Base-by-base conservation (phyloP, 92 coral and sea anemone species). In the Muricea muricata region DNA sequence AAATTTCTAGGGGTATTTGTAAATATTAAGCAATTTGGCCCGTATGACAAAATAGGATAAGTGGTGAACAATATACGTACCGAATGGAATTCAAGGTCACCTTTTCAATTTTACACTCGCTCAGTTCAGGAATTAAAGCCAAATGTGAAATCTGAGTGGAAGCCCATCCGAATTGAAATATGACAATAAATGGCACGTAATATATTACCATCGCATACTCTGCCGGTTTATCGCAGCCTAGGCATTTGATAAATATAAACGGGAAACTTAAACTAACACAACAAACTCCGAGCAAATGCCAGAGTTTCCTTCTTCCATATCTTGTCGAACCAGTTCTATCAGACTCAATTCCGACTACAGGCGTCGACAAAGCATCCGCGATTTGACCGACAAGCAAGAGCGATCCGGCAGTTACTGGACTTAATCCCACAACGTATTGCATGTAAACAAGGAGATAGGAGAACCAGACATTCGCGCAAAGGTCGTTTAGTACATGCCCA, bases 101-200 rank as follows among this genome's bases (percentile, higher is more conserved):
- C 78, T 92, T 96, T 35, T 96, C 99, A 72, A 87, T 86, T 35
- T 93, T 93, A 40, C 89, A 86, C 24, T 82, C 90, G 14, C 92
- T 91, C 10, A 96, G 69, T 78, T 96, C 99, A 18, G 99, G 99
- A 20, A 96, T 96, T 80, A 96, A 52, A 13, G 97, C 92, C 40
- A 96, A 88, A 74, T 96, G 99, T 15, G 99, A 96, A 46, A 96
- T 93, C 81, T 96, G 99, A 20, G 97, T 90, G 0, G 99, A 83
- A 18, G 99, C 99, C 99, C 99, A 96, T 20, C 99, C 99, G 75
- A 93, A 93, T 83, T 96, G 99, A 57, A 96, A 96, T 28, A 96
- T 87, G 20, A 83, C 94, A 52, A 96, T 90, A 66, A 96, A 96
- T 42, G 96, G 94, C 1, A 91, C 83, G 47, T 96, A 96, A 75